These are phyloP conservation scores for Halictus ligatus DNA, from an alignment of 2,888 invertebrate genomes.

Conservation along the genomic window DNA sequence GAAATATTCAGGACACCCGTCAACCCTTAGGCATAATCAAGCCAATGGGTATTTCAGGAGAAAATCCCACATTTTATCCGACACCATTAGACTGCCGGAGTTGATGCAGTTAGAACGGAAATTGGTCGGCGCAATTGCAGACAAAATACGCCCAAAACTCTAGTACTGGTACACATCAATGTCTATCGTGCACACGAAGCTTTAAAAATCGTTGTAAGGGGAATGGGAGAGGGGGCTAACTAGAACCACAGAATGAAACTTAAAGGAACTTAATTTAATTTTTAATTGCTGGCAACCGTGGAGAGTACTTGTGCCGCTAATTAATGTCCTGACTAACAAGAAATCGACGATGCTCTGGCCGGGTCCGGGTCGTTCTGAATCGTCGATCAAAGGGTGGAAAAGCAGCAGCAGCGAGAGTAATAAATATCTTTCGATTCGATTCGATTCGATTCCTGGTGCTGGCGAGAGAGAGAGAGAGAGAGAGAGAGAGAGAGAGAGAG, in stretches of 20 bases:
- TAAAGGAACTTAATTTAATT: slow-evolving; percentile 6
- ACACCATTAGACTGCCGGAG: neutral
- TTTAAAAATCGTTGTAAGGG: neutral
- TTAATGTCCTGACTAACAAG: neutral
- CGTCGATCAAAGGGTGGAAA: neutral
- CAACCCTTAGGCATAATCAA: neutral
- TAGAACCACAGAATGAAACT: neutral
- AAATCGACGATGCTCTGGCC: neutral
- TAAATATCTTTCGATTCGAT: slow-evolving; percentile 5
- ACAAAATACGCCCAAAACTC: neutral
- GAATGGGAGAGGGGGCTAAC: neutral
- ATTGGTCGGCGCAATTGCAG: neutral
- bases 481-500: neutral
- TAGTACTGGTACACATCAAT: neutral
- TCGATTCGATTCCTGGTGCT: neutral
- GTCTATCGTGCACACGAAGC: neutral
- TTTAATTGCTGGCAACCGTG: neutral
- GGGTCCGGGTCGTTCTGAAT: neutral
- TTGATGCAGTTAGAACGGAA: neutral
- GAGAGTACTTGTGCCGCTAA: neutral
- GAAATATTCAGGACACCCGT: neutral
- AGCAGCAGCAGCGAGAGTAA: neutral
- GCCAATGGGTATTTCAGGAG: neutral
- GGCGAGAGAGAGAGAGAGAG: neutral
- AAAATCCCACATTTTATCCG: neutral